Base-by-base conservation (phyloP, 2,888 invertebrate genomes). In the Orchestes rusci region DNA sequence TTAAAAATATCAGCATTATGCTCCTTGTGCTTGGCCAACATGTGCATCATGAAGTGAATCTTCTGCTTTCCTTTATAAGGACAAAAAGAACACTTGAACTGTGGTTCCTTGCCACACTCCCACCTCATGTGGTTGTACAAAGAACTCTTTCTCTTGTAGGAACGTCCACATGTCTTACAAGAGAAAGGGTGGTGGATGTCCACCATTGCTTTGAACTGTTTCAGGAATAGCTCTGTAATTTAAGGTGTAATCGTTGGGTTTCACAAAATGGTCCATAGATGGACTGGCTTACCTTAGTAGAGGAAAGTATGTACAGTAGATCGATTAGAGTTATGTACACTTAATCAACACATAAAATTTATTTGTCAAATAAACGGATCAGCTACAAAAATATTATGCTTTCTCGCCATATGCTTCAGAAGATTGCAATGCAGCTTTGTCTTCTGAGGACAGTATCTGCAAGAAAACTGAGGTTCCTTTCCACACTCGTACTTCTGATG, bases 21-120 rank as follows among this genome's bases (percentile, higher is more conserved):
- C 39, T 66, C 64, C 55, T 65, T 65, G 44, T 66, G 66, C 41
- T 64, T 65, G 3, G 65, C 64, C 59, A 65, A 59, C 2, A 65
- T 59, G 45, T 66, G 66, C 65, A 64, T 64, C 18, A 63, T 61
- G 48, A 65, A 63, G 53, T 65, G 65, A 16, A 65, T 64, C 49
- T 66, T 66, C 48, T 66, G 65, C 39, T 60, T 59, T 18, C 65
- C 65, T 39, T 62, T 64, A 42, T 66, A 66, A 1, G 64, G 62
- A 37, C 63, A 63, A 46, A 58, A 61, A 4, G 53, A 44, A 34
- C 59, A 59, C 31, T 58, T 58, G 41, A 59, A 59, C 19, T 59
- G 59, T 60, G 59, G 62, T 3, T 46, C 37, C 43, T 61, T 58
- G 5, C 78, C 76, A 63, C 86, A 86, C 63, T 84, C 60, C 56